These are phyloP conservation scores for Saturnia pavonia DNA, from an alignment of 2,888 invertebrate species.

Conservation along the genomic window DNA sequence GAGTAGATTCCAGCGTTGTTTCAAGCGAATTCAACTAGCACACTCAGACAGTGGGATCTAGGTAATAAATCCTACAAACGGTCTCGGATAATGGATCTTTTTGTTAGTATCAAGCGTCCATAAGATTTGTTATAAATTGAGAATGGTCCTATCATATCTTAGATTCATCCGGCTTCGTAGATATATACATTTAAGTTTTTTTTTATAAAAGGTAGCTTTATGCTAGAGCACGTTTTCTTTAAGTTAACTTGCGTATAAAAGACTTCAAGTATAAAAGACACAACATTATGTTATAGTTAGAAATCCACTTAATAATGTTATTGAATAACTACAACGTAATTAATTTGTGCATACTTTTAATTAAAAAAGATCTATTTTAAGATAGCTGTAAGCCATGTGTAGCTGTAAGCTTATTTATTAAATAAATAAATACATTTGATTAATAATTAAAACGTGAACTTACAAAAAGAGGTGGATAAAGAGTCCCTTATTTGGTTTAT, in stretches of 20 bases:
- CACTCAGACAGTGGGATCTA: slow-evolving; percentile 10
- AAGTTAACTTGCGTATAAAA: not conserved
- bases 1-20: slow-evolving; percentile 14
- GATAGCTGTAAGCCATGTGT: too few species aligned
- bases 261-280: too few species aligned
- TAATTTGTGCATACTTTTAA: too few species aligned
- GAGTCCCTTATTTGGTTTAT: too few species aligned
- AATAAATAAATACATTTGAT: too few species aligned
- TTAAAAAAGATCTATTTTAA: too few species aligned
- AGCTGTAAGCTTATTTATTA: too few species aligned
- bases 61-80: slow-evolving; percentile 17
- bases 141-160: not conserved
- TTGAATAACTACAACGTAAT: too few species aligned
- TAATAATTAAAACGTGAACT: too few species aligned
- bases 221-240: not conserved
- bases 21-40: slow-evolving; percentile 19
- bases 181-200: not conserved
- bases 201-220: not conserved
- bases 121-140: slow-evolving; percentile 15
- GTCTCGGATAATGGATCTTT: slow-evolving; percentile 21
- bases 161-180: not conserved
- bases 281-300: too few species aligned
- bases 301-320: too few species aligned
- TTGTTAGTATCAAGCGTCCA: slow-evolving; percentile 18
- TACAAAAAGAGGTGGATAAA: too few species aligned